phyloP scores from a whole-genome alignment of 2,888 invertebrate genomes.

The Andrena trimmerana region DNA sequence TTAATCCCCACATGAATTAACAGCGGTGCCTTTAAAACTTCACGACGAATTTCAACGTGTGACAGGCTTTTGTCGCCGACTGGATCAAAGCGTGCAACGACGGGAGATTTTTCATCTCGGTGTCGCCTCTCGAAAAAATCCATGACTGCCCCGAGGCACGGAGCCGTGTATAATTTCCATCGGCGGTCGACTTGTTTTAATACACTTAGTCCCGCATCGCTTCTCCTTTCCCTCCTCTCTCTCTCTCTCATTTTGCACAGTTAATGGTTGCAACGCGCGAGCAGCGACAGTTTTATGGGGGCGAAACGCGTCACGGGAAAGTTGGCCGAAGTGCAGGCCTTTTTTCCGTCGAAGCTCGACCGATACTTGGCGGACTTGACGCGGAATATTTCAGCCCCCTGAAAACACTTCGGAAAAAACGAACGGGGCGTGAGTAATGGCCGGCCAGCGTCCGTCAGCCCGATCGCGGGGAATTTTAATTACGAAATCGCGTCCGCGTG shows the following conservation, averaged over 20 bases:
- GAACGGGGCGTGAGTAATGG: background rate
- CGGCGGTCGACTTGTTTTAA: conserved; percentile 23
- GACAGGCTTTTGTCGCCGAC: background rate
- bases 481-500: conserved; percentile 1
- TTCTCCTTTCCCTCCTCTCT: background rate
- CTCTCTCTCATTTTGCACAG: background rate
- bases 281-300: conserved; percentile 35
- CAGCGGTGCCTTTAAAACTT: background rate
- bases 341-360: conserved; percentile 27
- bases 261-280: conserved; percentile 44
- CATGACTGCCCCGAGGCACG: background rate
- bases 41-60: background rate
- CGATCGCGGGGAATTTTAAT: conserved; percentile 34
- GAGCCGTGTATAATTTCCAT: conserved; percentile 16
- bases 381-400: conserved; percentile 10
- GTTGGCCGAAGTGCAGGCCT: conserved; percentile 12
- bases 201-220: conserved; percentile 16
- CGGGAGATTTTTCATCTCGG: background rate
- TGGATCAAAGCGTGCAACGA: background rate
- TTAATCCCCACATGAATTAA: background rate
- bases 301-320: conserved; percentile 36
- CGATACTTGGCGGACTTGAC: conserved; percentile 33
- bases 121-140: background rate
- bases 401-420: conserved; percentile 1
- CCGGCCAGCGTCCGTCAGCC: background rate